Evolutionary conservation across 1,140 invertebrate genomes (phyloP).

Genomic region (Cherax destructor): DNA sequence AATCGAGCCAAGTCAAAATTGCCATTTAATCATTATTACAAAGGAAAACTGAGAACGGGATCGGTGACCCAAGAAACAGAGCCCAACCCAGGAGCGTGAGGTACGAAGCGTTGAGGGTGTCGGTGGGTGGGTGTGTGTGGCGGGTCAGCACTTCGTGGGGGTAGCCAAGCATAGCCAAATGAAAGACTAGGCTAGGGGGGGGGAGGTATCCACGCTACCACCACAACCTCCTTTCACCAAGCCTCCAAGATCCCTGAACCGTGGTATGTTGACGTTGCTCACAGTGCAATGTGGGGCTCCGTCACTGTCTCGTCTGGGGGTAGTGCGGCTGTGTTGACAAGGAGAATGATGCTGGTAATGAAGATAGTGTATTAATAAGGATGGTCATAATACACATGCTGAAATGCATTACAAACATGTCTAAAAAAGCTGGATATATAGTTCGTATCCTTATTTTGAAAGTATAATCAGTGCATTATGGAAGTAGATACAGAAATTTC

Average conservation of each 20-base stretch:
- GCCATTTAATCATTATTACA: neutral
- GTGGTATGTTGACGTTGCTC: conserved; percentile 19
- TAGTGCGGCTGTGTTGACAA: neutral
- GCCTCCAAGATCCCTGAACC: conserved; percentile 24
- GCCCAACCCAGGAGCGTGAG: conserved; percentile 4
- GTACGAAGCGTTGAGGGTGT: neutral
- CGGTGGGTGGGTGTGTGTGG: neutral
- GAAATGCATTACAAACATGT: too few species aligned
- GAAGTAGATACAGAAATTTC: too few species aligned
- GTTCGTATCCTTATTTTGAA: too few species aligned
- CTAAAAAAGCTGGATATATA: too few species aligned
- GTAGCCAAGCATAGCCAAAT: conserved; percentile 40
- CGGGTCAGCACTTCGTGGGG: conserved; percentile 13
- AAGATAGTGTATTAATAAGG: too few species aligned
- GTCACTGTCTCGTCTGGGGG: neutral
- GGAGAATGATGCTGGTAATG: neutral
- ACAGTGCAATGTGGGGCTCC: neutral
- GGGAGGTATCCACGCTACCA: neutral
- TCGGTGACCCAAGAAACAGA: conserved; percentile 4
- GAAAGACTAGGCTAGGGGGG: conserved; percentile 15
- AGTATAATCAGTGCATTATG: too few species aligned
- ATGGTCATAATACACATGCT: too few species aligned
- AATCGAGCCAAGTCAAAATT: neutral
- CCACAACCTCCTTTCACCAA: conserved; percentile 16
- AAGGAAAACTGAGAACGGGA: neutral